Conservation (phyloP, 2,113 vertebrate species). For the Physeter macrocephalus region DNA sequence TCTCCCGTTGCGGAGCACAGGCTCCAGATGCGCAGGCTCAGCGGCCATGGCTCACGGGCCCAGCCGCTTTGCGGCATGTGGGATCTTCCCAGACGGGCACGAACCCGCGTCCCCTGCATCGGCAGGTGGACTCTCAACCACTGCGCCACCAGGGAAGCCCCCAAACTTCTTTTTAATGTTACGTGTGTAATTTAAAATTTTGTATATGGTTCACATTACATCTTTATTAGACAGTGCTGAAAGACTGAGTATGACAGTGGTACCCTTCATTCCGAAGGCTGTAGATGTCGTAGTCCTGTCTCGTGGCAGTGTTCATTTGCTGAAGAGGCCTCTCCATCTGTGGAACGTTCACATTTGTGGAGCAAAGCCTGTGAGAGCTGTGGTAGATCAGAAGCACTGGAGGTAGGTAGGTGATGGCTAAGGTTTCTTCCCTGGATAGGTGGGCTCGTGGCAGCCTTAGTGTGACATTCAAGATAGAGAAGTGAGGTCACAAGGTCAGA, state of each 20-base stretch:
- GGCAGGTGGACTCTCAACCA: no score
- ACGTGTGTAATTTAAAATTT: background rate
- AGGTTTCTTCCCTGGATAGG: background rate
- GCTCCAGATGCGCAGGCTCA: no score
- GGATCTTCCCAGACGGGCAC: no score
- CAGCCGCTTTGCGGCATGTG: no score
- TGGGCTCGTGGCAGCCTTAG: background rate
- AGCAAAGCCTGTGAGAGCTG: background rate
- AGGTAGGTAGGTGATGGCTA: no score
- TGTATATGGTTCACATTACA: background rate
- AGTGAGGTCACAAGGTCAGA: background rate
- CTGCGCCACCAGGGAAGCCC: no score
- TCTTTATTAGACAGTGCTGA: background rate
- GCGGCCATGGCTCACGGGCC: no score
- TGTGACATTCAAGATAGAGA: background rate
- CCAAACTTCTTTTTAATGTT: background rate
- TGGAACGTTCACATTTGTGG: background rate
- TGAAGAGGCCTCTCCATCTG: background rate
- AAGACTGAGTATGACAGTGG: background rate
- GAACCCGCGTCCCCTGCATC: no score
- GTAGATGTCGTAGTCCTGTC: background rate
- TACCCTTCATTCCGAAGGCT: background rate
- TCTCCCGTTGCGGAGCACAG: no score
- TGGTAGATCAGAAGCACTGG: background rate
- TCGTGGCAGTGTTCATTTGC: background rate